Evolutionary conservation across 2,888 invertebrate genomes (phyloP).

Genomic region (Salticus scenicus): DNA sequence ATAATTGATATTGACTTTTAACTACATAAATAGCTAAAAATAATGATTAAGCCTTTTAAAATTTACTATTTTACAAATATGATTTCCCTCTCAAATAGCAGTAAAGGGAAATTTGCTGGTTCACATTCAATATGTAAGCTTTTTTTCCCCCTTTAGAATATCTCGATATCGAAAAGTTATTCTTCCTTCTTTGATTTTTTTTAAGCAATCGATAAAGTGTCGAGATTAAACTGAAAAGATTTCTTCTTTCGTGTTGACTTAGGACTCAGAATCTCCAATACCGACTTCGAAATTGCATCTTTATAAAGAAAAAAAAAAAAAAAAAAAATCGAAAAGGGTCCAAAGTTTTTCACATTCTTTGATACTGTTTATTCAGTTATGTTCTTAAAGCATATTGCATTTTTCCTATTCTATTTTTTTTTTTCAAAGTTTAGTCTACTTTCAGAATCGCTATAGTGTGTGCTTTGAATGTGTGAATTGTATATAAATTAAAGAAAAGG

Average conservation of each 20-base stretch:
- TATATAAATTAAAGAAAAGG: too few species aligned
- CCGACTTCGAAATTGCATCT: background rate
- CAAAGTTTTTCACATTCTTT: background rate
- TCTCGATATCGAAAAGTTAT: background rate
- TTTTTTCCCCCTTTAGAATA: background rate
- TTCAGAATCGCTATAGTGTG: too few species aligned
- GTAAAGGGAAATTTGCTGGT: too few species aligned
- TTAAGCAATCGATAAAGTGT: background rate
- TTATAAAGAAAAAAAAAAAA: background rate
- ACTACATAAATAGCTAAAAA: too few species aligned
- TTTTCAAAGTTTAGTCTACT: too few species aligned
- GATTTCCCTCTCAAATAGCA: too few species aligned
- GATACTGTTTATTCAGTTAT: background rate
- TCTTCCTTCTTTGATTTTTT: background rate
- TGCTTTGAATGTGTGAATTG: too few species aligned
- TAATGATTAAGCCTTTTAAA: too few species aligned
- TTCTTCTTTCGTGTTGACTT: background rate
- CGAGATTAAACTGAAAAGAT: background rate
- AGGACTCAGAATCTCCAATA: background rate
- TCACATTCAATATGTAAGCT: too few species aligned
- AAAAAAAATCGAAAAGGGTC: background rate
- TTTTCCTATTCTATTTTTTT: too few species aligned
- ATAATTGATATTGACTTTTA: too few species aligned
- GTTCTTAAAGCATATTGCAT: background rate
- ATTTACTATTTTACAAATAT: too few species aligned